phyloP scores from a whole-genome alignment of 1,140 invertebrate species.

The Wiebesia pumilae region DNA sequence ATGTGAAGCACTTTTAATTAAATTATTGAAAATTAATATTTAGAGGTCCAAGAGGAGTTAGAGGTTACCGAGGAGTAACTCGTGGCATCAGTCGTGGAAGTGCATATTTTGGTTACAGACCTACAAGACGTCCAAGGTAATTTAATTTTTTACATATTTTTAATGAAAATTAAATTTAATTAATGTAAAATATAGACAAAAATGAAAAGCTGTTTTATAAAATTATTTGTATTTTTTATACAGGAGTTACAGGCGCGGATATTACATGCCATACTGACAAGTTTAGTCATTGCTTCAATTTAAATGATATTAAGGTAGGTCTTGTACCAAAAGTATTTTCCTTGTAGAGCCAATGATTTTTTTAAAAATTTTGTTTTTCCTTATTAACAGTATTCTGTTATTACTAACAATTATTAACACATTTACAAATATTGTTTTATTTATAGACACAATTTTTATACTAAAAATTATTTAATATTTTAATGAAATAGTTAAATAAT shows the following conservation, averaged over 20 bases:
- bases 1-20: no score
- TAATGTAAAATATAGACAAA: conserved; percentile 50
- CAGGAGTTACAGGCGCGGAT: conserved; percentile 73
- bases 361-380: conserved; percentile 17
- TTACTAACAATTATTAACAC: conserved; percentile 22
- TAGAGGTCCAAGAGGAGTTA: conserved; percentile 81
- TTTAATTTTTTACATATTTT: conserved; percentile 35
- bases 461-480: conserved; percentile 23
- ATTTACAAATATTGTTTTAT: conserved; percentile 6
- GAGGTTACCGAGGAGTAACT: conserved; percentile 78
- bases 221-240: conserved; percentile 56
- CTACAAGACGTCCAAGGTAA: conserved; percentile 83
- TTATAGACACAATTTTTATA: background rate
- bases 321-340: conserved; percentile 45
- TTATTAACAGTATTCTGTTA: conserved; percentile 20
- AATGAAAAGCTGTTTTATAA: conserved; percentile 45
- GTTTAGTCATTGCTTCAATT: conserved; percentile 64
- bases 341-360: conserved; percentile 6
- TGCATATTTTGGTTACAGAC: conserved; percentile 81
- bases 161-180: conserved; percentile 67
- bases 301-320: conserved; percentile 67
- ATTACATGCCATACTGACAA: conserved; percentile 75
- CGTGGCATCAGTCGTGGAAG: conserved; percentile 80
- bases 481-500: background rate
- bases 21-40: conserved; percentile 3